Evolutionary conservation across 1,140 invertebrate genomes (phyloP).

Genomic region (Euura lappo): DNA sequence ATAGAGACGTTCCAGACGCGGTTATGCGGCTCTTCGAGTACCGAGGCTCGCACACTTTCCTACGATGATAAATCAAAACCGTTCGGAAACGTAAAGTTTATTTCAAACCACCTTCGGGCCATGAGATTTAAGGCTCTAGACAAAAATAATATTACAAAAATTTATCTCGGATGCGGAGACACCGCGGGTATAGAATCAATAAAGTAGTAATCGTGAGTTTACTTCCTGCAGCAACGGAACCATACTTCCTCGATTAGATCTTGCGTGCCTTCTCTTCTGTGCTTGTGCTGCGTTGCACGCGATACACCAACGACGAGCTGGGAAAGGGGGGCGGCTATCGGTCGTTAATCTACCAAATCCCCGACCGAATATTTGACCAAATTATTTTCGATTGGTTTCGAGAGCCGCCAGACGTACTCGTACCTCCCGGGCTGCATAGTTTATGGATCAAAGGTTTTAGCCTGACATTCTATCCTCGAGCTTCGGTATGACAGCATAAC

Average conservation of each 20-base stretch:
- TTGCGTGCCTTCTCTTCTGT: too few relatives aligned
- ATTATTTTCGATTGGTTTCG: not conserved
- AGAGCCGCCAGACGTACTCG: too few relatives aligned
- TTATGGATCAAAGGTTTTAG: not conserved
- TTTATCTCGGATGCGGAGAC: not conserved
- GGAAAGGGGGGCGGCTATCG: too few relatives aligned
- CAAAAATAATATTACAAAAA: slow-evolving; percentile 5
- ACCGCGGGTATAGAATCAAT: too few relatives aligned
- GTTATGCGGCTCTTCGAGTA: not conserved
- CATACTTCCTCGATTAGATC: too few relatives aligned
- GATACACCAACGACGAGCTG: too few relatives aligned
- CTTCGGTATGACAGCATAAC: not conserved
- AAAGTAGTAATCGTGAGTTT: too few relatives aligned
- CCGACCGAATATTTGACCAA: not conserved
- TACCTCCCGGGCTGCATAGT: not conserved
- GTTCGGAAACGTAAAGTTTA: not conserved
- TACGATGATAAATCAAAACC: not conserved
- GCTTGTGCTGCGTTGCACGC: too few relatives aligned
- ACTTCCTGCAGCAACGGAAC: too few relatives aligned
- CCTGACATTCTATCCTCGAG: not conserved
- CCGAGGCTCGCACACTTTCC: not conserved
- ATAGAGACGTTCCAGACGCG: not conserved
- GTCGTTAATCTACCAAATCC: too few relatives aligned
- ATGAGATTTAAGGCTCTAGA: not conserved
- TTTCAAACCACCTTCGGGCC: not conserved